Conservation (phyloP, 1,140 invertebrate genomes). For the Anagrus nilaparvatae region DNA sequence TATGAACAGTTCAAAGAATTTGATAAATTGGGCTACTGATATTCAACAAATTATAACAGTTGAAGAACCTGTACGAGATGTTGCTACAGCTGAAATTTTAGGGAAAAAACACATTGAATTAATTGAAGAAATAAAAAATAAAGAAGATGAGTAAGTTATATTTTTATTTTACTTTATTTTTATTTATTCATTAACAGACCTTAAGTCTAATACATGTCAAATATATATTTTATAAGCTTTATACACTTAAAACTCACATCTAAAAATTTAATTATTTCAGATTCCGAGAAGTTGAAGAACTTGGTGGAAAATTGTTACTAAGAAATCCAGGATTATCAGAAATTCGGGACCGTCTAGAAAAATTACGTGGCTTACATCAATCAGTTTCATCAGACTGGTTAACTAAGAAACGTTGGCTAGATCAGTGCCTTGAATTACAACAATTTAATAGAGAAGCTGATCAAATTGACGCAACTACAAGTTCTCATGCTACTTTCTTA, state of each 20-base stretch:
- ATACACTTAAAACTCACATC: no score
- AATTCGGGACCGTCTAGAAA: slow-evolving; percentile 61
- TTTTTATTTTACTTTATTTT: slow-evolving; percentile 7
- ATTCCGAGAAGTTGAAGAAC: slow-evolving; percentile 64
- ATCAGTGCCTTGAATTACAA: slow-evolving; percentile 78
- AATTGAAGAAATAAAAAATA: slow-evolving; percentile 81
- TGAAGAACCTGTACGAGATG: slow-evolving; percentile 74
- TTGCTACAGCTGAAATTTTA: slow-evolving; percentile 80
- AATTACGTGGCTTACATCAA: slow-evolving; percentile 64
- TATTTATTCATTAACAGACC: not conserved
- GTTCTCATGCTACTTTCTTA: slow-evolving; percentile 86
- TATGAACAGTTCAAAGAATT: slow-evolving; percentile 71
- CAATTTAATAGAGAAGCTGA: slow-evolving; percentile 94
- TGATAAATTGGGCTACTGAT: slow-evolving; percentile 67
- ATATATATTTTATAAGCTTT: slow-evolving; percentile 2
- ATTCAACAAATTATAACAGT: slow-evolving; percentile 74
- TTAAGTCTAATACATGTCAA: no score
- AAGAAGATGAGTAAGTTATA: slow-evolving; percentile 74
- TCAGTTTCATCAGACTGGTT: slow-evolving; percentile 62
- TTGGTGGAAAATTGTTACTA: slow-evolving; percentile 64
- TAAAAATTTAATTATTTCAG: slow-evolving; percentile 34
- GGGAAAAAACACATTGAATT: slow-evolving; percentile 88
- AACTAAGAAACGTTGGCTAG: slow-evolving; percentile 71
- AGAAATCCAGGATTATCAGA: slow-evolving; percentile 59
- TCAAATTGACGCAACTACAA: slow-evolving; percentile 90